Evolutionary conservation across 1,140 invertebrate genomes (phyloP).

Genomic region (Sipha flava): DNA sequence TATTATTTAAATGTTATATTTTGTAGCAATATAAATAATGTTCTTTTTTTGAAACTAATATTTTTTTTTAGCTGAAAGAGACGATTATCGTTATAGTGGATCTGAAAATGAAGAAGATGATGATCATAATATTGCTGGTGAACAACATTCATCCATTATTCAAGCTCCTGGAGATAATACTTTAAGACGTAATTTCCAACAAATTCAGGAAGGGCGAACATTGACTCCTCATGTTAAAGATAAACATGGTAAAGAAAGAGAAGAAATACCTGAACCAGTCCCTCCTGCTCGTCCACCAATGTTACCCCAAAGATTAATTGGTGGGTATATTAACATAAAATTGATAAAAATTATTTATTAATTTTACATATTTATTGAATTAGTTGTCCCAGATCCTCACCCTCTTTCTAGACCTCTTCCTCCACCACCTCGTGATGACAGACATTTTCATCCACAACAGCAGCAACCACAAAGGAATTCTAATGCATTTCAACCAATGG

Average conservation of each 20-base stretch:
- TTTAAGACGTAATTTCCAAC: constrained; percentile 89
- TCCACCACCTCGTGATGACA: constrained; percentile 66
- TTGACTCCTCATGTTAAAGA: constrained; percentile 49
- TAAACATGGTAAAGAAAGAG: constrained; percentile 45
- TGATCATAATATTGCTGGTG: constrained; percentile 70
- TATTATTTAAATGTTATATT: not conserved
- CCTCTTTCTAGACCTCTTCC: constrained; percentile 69
- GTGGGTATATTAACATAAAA: constrained; percentile 35
- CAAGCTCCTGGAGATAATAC: constrained; percentile 84
- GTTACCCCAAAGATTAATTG: constrained; percentile 65
- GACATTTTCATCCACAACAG: constrained; percentile 46
- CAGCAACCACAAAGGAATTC: constrained; percentile 56
- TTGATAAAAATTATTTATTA: not conserved
- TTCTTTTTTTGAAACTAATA: too few relatives aligned
- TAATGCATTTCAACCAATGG: constrained; percentile 77
- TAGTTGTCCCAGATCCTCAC: constrained; percentile 54
- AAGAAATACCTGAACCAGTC: constrained; percentile 64
- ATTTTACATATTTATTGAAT: constrained; percentile 33
- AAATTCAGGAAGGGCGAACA: constrained; percentile 82
- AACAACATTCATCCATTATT: constrained; percentile 74
- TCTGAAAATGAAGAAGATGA: constrained; percentile 87
- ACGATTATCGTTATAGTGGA: constrained; percentile 62
- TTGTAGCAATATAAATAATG: not conserved
- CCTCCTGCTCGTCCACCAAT: constrained; percentile 74
- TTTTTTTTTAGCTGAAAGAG: constrained; percentile 50